Evolutionary conservation across 1,140 invertebrate genomes (phyloP), one percentile per base, ranked within the genome.

Genomic region (Pogonognathellus flavescens): DNA sequence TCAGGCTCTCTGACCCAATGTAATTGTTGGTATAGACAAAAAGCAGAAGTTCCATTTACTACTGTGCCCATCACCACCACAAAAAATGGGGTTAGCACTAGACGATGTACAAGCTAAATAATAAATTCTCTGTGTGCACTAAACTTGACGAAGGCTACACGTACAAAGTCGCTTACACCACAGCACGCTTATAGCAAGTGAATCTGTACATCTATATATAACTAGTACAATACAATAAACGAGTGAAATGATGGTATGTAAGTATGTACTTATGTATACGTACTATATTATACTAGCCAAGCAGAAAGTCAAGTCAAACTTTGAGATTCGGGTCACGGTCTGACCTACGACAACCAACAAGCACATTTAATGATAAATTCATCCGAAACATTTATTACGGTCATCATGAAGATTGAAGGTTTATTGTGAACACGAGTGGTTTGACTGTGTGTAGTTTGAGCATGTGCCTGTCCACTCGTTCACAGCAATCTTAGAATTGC

Each of bases 371-470:
- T 76, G 70, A 76, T 76, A 76, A 76, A 76, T 76, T 76, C 70
- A 76, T 76, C 70, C 41, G 14, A 31, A 76, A 76, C 41, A 76
- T 76, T 76, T 76, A 76, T 76, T 76, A 50, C 22, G 70, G 70
- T 76, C 70, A 76, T 76, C 70, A 76, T 76, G 70, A 76, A 76
- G 70, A 76, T 76, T 76, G 70, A 76, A 76, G 70, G 70, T 76
- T 76, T 76, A 76, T 49, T 76, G 70, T 76, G 25, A 31, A 50
- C 70, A 41, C n/a, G 25, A 76, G 22, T 76, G 59, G 53, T 62
- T n/a, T 49, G 66, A 72, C n/a, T 16, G 66, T 49, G 31, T 72
- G 70, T 76, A n/a, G n/a, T n/a, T n/a, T n/a, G 13, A 14, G 31
- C 14, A 76, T 76, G 70, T 66, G 11, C 62, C 31, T 18, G 59